A percentile compares a stretch with the other conserved stretches of the same genome.
These are phyloP conservation scores for Turnix velox DNA, from an alignment of 2,113 vertebrate genomes.

Conservation along the genomic window DNA sequence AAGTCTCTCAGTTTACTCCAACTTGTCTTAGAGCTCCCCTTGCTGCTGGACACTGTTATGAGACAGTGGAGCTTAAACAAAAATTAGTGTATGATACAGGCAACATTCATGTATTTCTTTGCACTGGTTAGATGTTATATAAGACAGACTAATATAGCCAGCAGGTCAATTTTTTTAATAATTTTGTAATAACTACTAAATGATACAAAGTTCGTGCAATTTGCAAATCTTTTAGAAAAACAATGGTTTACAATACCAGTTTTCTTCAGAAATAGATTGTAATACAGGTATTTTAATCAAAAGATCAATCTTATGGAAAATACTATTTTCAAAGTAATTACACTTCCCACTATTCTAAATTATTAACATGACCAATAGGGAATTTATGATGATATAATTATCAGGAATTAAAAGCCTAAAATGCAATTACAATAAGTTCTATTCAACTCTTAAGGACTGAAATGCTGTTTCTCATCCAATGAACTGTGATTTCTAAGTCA, in stretches of 20 bases:
- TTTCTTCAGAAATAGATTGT: neutral
- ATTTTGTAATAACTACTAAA: neutral
- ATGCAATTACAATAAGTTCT: neutral
- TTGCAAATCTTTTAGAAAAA: neutral
- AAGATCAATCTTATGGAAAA: neutral
- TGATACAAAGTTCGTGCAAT: neutral
- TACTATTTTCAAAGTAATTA: neutral
- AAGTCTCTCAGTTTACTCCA: neutral
- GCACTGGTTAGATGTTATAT: neutral
- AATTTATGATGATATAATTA: neutral
- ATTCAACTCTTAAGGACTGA: neutral
- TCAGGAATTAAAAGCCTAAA: neutral
- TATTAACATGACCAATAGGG: neutral
- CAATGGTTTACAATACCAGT: neutral
- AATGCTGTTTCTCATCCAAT: slow-evolving; percentile 20
- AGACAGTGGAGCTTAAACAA: neutral
- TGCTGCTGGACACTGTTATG: slow-evolving; percentile 28
- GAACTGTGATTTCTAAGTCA: neutral
- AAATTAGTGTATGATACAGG: neutral
- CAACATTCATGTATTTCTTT: neutral
- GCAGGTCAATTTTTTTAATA: neutral
- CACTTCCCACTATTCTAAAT: neutral
- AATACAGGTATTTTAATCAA: neutral
- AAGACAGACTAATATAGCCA: neutral
- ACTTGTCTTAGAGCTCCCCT: slow-evolving; percentile 62